phyloP scores from a whole-genome alignment of 2,888 invertebrate species.

The Caenorhabditis doughertyi region DNA sequence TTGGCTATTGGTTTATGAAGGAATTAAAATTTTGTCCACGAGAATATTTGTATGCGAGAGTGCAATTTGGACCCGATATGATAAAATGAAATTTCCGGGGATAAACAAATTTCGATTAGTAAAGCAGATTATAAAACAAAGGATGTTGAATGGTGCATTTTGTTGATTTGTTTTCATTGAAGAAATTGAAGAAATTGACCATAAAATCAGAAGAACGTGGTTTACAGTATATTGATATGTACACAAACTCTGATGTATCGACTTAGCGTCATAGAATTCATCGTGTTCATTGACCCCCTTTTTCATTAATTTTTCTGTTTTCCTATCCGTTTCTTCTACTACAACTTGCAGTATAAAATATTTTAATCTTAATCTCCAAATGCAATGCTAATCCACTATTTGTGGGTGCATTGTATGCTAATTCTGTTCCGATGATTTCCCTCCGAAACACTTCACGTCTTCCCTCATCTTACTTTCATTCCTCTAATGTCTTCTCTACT shows the following conservation, averaged over 20 bases:
- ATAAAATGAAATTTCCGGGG: background rate
- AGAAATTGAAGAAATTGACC: too few relatives aligned
- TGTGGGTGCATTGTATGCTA: conserved; percentile 43
- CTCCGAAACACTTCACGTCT: conserved; percentile 29
- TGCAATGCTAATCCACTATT: conserved; percentile 34
- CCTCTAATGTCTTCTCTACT: conserved; percentile 10
- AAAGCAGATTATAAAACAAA: conserved; percentile 7
- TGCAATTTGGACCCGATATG: background rate
- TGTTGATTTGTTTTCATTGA: too few relatives aligned
- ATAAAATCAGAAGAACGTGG: too few relatives aligned
- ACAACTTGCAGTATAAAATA: conserved; percentile 23
- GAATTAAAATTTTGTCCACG: conserved; percentile 2
- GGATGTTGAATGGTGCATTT: background rate
- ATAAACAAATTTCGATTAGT: conserved; percentile 27
- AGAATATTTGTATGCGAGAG: background rate
- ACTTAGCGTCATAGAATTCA: too few relatives aligned
- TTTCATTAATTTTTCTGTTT: background rate
- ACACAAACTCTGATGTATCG: too few relatives aligned
- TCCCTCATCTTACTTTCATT: background rate
- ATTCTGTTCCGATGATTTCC: conserved; percentile 48
- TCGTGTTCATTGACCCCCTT: background rate
- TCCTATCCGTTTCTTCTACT: conserved; percentile 4
- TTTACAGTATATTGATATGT: too few relatives aligned
- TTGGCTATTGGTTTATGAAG: background rate
- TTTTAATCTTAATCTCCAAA: conserved; percentile 45